Evolutionary conservation across 2,113 vertebrate genomes (phyloP).

Genomic region (Hepsetus odoe): DNA sequence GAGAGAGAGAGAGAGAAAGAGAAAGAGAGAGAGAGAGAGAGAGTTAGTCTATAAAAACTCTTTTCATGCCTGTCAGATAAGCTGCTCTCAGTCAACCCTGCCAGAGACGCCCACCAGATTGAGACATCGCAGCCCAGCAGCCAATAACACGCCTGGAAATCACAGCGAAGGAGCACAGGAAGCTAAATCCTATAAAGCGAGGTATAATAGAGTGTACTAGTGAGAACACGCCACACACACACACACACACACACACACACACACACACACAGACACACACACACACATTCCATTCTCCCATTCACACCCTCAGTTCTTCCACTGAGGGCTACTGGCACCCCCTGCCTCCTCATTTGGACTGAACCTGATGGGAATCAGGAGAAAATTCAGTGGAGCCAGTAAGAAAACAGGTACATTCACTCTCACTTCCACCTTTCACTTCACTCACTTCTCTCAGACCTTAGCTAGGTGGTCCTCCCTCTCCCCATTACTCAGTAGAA

Average conservation of each 20-base stretch:
- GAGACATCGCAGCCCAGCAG: background rate
- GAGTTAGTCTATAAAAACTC: background rate
- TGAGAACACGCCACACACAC: background rate
- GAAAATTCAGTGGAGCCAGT: background rate
- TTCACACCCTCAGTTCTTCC: background rate
- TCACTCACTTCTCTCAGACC: no score
- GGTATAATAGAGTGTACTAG: background rate
- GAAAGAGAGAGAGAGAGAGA: background rate
- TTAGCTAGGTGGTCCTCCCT: no score
- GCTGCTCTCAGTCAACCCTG: background rate
- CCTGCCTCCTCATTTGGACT: background rate
- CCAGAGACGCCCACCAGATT: background rate
- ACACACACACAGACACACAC: conserved; percentile 12
- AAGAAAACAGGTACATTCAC: no score
- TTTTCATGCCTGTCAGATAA: background rate
- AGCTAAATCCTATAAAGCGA: background rate
- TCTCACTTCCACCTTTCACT: no score
- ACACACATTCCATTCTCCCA: background rate
- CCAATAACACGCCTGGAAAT: background rate
- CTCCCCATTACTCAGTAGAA: no score
- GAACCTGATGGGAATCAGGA: background rate
- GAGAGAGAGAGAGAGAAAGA: background rate
- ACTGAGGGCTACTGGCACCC: background rate
- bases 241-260: conserved; percentile 17
- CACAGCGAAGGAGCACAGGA: background rate